Base-by-base conservation (phyloP, 2,888 invertebrate species). In the Koerneria pararmatus region DNA sequence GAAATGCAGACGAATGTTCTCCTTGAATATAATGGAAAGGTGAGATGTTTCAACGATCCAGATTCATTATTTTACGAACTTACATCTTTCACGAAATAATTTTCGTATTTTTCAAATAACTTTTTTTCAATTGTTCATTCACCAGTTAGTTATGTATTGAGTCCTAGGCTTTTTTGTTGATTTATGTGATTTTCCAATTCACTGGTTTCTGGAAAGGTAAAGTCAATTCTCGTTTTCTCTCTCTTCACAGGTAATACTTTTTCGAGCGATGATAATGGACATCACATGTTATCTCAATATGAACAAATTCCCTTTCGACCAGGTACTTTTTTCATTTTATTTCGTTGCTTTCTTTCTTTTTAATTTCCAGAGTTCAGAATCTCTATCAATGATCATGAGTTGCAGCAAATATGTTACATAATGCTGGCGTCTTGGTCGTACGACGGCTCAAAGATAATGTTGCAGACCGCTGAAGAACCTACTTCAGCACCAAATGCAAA, bases 401-500 rank as follows among this genome's bases (percentile, higher is more conserved):
- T 71, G 46, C 72, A 80, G 73, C 80, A 82, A 73, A 76, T 77
- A 56, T 82, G 82, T 65, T 78, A 68, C 62, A 75, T 82, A 19
- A 82, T 82, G 82, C 69, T 82, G 22, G 78, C 81, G 19, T 78
- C 79, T 0, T 82, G 82, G 82, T 76, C 76, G 1, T 75, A 78
- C 64, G 80, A 81, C 60, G 82, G 82, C 0, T 76, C 79, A 0
- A 75, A 80, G 62, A 77, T 82, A 6, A 76, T 78, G 75, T 67
- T 81, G 5, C 66, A 71, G 31, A 74, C 75, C 1, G 77, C 75
- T 0, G 75, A 74, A 24, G 73, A 74, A 41, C 73, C 74, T 3
- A 73, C 72, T 0, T 74, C 71, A 8, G 63, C 69, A 15, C 73
- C 74, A n/a, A 60, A 68, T n/a, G 73, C 64, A 5, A 64, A 64